Evolutionary conservation across 2,888 invertebrate genomes (phyloP), one percentile per base, ranked within the genome.

Genomic region (Morpho achilles): DNA sequence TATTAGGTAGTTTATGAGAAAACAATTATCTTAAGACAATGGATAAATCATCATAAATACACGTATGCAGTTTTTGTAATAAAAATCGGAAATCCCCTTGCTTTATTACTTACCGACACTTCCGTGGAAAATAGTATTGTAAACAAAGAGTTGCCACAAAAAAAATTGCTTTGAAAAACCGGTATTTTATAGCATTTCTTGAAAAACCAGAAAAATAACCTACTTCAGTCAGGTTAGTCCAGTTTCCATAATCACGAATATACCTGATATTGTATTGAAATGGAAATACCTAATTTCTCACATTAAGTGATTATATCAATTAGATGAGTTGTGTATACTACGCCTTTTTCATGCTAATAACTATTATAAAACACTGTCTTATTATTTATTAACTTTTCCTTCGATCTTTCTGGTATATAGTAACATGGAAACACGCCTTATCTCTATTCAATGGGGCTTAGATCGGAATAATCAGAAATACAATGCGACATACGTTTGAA

Each of bases 401-500:
- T 53, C 50, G 47, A 42, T 63, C 53, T 61, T 54, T 57, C 50
- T 61, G 56, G 57, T 23, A 46, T 43, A 39, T 53, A 57, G 54
- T 54, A 62, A 63, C 57, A 80, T 76, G 61, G 56, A 82, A 75
- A 79, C 74, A 76, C 70, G 74, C 75, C 82, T 75, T 86, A 86
- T 86, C 82, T 82, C 69, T 73, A 82, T 86, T 84, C 78, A 84
- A 83, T 84, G 76, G 32, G 80, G 73, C 75, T 80, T 84, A 84
- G 84, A 85, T 87, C 83, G 75, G 80, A 84, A 87, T 87, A 86
- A 87, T 87, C 82, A 78, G 74, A 82, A 79, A 82, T 83, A 86
- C 86, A 87, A 88, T 85, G 83, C 80, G 83, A 84, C 85, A 84
- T 83, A 79, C 76, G 84, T 81, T 84, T 83, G 83, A 84, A 84